A percentile compares a stretch with the other conserved stretches of the same genome.
phyloP scores from a whole-genome alignment of 2,797 vertebrate species.

The Sebastes minor region DNA sequence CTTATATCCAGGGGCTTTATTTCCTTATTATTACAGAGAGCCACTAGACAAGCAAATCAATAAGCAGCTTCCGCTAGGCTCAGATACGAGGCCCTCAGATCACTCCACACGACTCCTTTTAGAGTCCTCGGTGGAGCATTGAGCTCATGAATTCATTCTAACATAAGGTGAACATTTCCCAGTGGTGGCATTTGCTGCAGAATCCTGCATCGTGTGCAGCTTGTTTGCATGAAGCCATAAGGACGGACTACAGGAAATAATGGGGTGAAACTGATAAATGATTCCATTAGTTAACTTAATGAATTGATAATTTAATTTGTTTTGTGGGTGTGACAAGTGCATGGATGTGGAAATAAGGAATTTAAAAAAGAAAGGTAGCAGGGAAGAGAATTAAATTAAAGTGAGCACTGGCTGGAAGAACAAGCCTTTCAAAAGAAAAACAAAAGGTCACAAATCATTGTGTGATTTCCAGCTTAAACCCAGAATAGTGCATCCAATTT shows the following conservation, averaged over 20 bases:
- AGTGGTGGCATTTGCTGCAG: not conserved
- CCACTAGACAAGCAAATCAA: slow-evolving; percentile 79
- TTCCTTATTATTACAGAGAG: slow-evolving; percentile 80
- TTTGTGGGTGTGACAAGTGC: slow-evolving; percentile 57
- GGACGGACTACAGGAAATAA: slow-evolving; percentile 47
- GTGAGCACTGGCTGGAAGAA: slow-evolving; percentile 21
- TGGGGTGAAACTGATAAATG: slow-evolving; percentile 66
- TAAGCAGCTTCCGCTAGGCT: slow-evolving; percentile 69
- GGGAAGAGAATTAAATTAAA: slow-evolving; percentile 49
- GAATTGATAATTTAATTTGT: slow-evolving; percentile 69
- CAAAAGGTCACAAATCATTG: slow-evolving; percentile 34
- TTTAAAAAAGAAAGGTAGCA: slow-evolving; percentile 9
- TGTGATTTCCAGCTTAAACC: slow-evolving; percentile 30
- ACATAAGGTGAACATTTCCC: slow-evolving; percentile 39
- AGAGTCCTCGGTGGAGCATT: slow-evolving; percentile 38
- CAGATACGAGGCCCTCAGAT: slow-evolving; percentile 52
- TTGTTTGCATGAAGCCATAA: slow-evolving; percentile 28
- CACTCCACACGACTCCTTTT: slow-evolving; percentile 44
- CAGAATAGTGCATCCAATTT: slow-evolving; percentile 7
- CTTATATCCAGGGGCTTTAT: slow-evolving; percentile 78
- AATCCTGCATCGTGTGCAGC: not conserved
- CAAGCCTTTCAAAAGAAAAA: slow-evolving; percentile 13
- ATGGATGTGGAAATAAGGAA: slow-evolving; percentile 42
- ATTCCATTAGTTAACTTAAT: slow-evolving; percentile 72
- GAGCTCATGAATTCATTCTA: slow-evolving; percentile 40